A percentile compares a stretch with the other conserved stretches of the same genome.
phyloP scores from a whole-genome alignment of 1,140 invertebrate genomes.

The Zaprionus lachaisei region DNA sequence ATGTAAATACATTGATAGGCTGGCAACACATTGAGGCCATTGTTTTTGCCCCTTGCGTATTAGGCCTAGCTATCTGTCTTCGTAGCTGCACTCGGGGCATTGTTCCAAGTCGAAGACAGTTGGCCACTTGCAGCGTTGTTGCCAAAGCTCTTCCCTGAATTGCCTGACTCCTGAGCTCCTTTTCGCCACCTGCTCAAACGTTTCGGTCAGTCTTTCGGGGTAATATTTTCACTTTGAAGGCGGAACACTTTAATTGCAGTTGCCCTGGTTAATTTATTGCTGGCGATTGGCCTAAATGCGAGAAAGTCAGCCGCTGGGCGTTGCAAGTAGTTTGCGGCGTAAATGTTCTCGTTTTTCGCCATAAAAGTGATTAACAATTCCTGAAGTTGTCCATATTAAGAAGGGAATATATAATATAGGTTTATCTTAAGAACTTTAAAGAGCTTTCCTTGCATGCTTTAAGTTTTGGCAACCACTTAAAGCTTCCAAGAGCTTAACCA shows the following conservation, averaged over 20 bases:
- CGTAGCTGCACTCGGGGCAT: conserved; percentile 26
- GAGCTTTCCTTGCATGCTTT: too few relatives aligned
- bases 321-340: neutral
- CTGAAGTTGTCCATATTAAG: neutral
- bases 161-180: neutral
- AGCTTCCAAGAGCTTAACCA: neutral
- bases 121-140: conserved; percentile 8
- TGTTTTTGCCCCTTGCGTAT: conserved; percentile 25
- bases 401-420: neutral
- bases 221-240: conserved; percentile 19
- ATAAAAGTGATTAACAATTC: conserved; percentile 1
- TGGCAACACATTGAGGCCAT: conserved; percentile 25
- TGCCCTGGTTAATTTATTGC: conserved; percentile 45
- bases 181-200: neutral
- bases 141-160: too few relatives aligned
- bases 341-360: neutral
- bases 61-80: conserved; percentile 33
- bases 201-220: neutral
- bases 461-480: neutral
- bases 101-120: conserved; percentile 39
- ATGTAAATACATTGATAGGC: conserved; percentile 32
- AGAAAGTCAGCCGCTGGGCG: neutral
- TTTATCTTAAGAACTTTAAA: neutral
- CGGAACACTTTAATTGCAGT: conserved; percentile 50
- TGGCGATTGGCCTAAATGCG: conserved; percentile 3